Conservation (phyloP, 2,888 invertebrate genomes). For the Elmis aenea region DNA sequence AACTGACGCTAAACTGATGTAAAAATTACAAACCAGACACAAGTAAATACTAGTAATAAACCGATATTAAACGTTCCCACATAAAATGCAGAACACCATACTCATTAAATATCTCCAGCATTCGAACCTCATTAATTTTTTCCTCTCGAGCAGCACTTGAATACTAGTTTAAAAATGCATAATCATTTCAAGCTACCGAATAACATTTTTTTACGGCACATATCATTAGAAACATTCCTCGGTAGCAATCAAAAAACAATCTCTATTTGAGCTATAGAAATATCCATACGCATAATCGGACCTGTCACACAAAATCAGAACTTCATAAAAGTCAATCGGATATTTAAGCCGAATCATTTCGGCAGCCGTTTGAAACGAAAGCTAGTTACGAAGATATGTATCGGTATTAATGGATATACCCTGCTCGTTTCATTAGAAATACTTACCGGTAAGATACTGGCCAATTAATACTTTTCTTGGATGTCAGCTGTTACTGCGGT, state of each 20-base stretch:
- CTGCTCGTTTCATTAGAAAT: no score
- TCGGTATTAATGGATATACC: slow-evolving; percentile 20
- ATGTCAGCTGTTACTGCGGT: no score
- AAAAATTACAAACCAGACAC: no score
- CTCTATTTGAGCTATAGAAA: slow-evolving; percentile 11
- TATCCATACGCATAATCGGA: slow-evolving; percentile 8
- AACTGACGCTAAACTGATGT: no score
- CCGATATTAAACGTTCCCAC: no score
- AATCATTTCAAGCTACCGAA: slow-evolving; percentile 14
- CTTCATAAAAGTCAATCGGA: slow-evolving; percentile 12
- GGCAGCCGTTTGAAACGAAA: slow-evolving; percentile 14
- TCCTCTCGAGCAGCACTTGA: no score
- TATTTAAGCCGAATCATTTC: slow-evolving; percentile 11
- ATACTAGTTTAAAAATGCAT: slow-evolving; percentile 8
- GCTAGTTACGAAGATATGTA: slow-evolving; percentile 19
- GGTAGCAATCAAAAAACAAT: slow-evolving; percentile 19
- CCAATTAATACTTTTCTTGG: no score
- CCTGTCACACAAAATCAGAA: slow-evolving; percentile 17
- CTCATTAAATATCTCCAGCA: no score
- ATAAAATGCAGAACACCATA: no score
- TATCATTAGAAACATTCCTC: slow-evolving; percentile 15
- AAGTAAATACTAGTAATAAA: no score
- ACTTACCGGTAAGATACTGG: no score
- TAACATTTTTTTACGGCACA: slow-evolving; percentile 11
- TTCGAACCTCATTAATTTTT: no score